These are phyloP conservation scores for Gastracanthus pulcherrimus DNA, from an alignment of 2,888 invertebrate genomes.

Conservation along the genomic window DNA sequence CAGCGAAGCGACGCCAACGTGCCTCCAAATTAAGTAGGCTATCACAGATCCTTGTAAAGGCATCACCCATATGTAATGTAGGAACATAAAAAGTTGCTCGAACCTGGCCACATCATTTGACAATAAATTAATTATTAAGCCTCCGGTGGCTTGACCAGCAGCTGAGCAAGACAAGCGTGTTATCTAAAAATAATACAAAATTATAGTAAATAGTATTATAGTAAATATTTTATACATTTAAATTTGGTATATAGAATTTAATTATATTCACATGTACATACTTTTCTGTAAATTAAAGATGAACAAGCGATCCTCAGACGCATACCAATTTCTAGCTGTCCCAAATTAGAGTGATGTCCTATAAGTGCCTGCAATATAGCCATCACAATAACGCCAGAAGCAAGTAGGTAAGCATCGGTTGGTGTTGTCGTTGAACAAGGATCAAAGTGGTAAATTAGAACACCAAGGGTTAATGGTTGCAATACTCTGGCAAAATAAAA, in stretches of 20 bases:
- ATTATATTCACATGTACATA: conserved; percentile 71
- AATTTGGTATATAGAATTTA: too few relatives aligned
- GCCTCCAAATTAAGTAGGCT: conserved; percentile 81
- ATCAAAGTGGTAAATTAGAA: conserved; percentile 83
- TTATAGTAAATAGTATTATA: too few relatives aligned
- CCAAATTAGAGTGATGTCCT: conserved; percentile 82
- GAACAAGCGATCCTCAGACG: conserved; percentile 87
- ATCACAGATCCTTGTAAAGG: conserved; percentile 86
- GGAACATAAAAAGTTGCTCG: conserved; percentile 84
- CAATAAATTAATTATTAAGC: conserved; percentile 90
- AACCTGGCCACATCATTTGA: conserved; percentile 92
- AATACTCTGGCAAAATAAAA: conserved; percentile 79
- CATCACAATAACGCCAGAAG: conserved; percentile 81
- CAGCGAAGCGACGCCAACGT: conserved; percentile 80
- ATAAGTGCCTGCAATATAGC: conserved; percentile 81
- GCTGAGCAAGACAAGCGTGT: conserved; percentile 76
- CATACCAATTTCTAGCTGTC: conserved; percentile 86
- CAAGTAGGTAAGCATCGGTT: conserved; percentile 83
- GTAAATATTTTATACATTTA: too few relatives aligned
- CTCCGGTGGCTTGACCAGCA: conserved; percentile 75
- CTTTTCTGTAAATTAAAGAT: conserved; percentile 91
- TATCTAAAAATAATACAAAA: conserved; percentile 72
- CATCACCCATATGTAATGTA: conserved; percentile 90
- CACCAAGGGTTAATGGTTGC: conserved; percentile 81
- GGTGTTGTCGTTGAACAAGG: conserved; percentile 78